Base-by-base conservation (phyloP, 2,797 vertebrate genomes). In the Sebastes vulpes region DNA sequence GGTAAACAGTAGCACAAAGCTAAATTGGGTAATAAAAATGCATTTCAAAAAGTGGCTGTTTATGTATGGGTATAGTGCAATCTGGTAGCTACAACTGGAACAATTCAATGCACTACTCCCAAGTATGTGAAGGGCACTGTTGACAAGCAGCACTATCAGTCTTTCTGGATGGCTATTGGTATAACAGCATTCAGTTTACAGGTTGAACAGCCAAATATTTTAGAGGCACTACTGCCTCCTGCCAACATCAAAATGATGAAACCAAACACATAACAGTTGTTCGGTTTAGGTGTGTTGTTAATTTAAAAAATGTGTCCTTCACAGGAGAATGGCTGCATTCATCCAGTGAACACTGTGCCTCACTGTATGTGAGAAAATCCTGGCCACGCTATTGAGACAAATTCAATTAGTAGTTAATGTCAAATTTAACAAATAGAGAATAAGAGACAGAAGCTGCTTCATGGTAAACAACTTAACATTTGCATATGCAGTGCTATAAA, bases 1-100 rank as follows among this genome's bases (percentile, higher is more conserved):
- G 42, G 68, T 74, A 75, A 85, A 79, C 72, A 71, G 31, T 12
- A 48, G 38, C 20, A 63, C 10, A 79, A 77, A 54, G 56, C 21
- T 56, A 25, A 75, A 79, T 8, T 61, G 32, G 75, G 65, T 58
- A 63, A 79, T 77, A 65, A 48, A 70, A 66, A 42, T 7, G 14
- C 18, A 65, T 9, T 38, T 54, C 23, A 10, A 74, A 70, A 68
- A 6, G 23, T 52, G 35, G 12, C 20, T 61, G 20, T 32, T 65
- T 72, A 28, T 79, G 68, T 54, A 31, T 66, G 28, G 6, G 53
- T 64, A 56, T 21, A 66, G 35, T 31, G 21, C 26, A 59, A 56
- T 52, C 42, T 48, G 5, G 57, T 25, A 75, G 20, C 14, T 32
- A 65, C 7, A 38, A 28, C 2, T 72, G 31, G 46, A 60, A 82